phyloP scores from a whole-genome alignment of 2,797 vertebrate genomes.

The Sandelia bainsii region DNA sequence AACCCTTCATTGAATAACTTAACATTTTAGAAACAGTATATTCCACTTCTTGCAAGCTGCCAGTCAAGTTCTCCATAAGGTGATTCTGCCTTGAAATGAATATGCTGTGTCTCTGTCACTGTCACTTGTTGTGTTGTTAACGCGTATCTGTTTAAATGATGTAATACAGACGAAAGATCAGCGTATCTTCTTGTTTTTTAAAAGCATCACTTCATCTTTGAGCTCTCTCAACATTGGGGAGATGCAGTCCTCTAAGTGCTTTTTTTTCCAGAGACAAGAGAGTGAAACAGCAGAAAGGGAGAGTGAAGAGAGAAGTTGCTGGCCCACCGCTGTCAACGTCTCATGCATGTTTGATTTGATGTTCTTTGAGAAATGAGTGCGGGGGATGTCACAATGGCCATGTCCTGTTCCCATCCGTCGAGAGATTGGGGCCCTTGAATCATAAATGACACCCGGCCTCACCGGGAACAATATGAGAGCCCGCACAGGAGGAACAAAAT shows the following conservation, averaged over 20 bases:
- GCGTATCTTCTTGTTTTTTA: constrained; percentile 37
- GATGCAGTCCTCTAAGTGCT: constrained; percentile 55
- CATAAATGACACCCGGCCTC: constrained; percentile 82
- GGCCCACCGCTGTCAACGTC: constrained; percentile 72
- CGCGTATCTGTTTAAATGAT: constrained; percentile 25
- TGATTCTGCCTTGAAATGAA: constrained; percentile 18
- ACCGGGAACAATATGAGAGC: constrained; percentile 79
- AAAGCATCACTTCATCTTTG: constrained; percentile 55
- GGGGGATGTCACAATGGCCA: constrained; percentile 78
- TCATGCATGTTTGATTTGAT: constrained; percentile 86
- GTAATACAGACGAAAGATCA: constrained; percentile 42
- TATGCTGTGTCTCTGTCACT: constrained; percentile 2
- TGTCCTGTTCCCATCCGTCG: constrained; percentile 77
- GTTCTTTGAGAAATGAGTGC: constrained; percentile 80
- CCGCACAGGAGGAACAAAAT: constrained; percentile 82
- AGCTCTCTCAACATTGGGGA: constrained; percentile 45
- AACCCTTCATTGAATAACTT: constrained; percentile 38
- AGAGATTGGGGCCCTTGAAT: constrained; percentile 77
- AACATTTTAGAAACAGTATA: constrained; percentile 1
- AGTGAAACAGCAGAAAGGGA: constrained; percentile 36
- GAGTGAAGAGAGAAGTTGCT: constrained; percentile 65
- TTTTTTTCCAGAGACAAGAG: constrained; percentile 40
- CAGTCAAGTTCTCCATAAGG: neutral
- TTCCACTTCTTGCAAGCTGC: neutral
- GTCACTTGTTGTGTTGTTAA: constrained; percentile 17